Evolutionary conservation across 2,888 invertebrate genomes (phyloP).

Genomic region (Drosophila crucigera): DNA sequence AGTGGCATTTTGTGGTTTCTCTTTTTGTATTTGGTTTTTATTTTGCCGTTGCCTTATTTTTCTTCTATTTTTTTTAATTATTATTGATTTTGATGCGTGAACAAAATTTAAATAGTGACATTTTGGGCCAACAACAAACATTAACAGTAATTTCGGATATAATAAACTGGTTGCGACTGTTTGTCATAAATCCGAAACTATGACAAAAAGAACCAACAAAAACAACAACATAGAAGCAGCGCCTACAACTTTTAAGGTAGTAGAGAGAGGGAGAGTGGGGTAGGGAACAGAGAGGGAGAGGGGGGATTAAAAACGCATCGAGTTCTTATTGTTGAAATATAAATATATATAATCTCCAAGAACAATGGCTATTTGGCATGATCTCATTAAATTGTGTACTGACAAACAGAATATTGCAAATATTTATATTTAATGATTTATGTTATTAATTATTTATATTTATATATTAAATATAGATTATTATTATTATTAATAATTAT

Average conservation of each 20-base stretch:
- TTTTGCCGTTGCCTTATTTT: conserved; percentile 36
- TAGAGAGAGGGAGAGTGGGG: too few species aligned
- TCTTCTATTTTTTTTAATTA: conserved; percentile 48
- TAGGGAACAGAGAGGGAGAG: neutral
- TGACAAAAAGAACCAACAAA: conserved; percentile 43
- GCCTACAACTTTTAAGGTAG: conserved; percentile 24
- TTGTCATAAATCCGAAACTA: conserved; percentile 73
- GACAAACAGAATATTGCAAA: neutral
- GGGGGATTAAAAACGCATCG: neutral
- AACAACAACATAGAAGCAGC: conserved; percentile 37
- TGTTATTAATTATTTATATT: too few species aligned
- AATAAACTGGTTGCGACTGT: conserved; percentile 76
- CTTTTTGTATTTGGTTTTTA: conserved; percentile 62
- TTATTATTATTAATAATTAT: neutral
- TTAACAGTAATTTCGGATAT: conserved; percentile 83
- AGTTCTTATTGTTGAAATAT: neutral
- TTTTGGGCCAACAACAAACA: conserved; percentile 75
- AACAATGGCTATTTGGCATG: conserved; percentile 8
- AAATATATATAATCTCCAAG: conserved; percentile 1
- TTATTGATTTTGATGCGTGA: conserved; percentile 80
- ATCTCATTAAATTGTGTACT: conserved; percentile 19
- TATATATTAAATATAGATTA: neutral
- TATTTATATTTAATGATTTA: neutral
- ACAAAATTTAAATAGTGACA: conserved; percentile 81
- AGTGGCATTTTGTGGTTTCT: conserved; percentile 57